Conservation (phyloP, 2,888 invertebrate genomes). For the Mycalesis mineus region DNA sequence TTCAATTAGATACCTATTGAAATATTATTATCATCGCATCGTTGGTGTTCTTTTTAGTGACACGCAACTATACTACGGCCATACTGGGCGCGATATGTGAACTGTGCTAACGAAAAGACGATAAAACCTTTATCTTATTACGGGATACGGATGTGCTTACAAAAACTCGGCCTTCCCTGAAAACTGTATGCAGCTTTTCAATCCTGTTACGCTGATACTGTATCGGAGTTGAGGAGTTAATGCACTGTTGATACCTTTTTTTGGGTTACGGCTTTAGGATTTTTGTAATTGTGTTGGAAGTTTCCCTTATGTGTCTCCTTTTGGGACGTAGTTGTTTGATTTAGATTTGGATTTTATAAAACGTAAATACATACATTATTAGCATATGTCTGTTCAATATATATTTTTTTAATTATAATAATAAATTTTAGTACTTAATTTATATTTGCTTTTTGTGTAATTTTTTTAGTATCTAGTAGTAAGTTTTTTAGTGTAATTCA, state of each 20-base stretch:
- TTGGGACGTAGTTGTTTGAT: neutral
- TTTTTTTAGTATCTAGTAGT: no score
- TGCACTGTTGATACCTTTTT: neutral
- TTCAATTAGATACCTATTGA: no score
- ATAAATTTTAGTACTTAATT: no score
- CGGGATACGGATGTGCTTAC: constrained; percentile 37
- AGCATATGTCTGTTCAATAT: neutral
- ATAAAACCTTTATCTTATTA: constrained; percentile 76
- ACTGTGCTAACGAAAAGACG: constrained; percentile 71
- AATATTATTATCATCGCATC: no score
- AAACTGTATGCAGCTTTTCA: constrained; percentile 33
- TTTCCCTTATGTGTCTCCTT: neutral
- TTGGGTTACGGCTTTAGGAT: neutral
- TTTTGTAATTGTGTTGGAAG: constrained; percentile 1
- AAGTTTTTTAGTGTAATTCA: no score
- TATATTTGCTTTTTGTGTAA: no score
- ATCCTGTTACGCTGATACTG: constrained; percentile 35
- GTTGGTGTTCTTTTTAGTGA: neutral
- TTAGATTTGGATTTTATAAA: neutral
- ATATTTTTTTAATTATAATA: no score
- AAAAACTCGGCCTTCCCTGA: constrained; percentile 37
- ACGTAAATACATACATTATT: neutral
- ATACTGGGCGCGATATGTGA: constrained; percentile 52
- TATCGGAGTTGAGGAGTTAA: neutral
- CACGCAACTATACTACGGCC: constrained; percentile 10